Evolutionary conservation across 2,888 invertebrate genomes (phyloP).

Genomic region (Cheilosia soror): DNA sequence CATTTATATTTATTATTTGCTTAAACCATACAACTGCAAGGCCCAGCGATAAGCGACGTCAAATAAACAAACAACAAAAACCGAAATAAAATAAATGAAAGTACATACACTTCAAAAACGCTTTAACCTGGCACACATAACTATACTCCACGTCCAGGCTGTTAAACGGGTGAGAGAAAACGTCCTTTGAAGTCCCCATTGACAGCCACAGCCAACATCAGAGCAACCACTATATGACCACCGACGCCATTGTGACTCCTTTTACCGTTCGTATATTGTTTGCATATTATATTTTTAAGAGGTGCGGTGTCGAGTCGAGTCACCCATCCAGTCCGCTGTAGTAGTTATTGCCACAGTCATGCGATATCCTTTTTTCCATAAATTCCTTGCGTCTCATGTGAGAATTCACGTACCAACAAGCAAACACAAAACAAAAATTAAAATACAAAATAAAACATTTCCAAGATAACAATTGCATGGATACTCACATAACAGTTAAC

Average conservation of each 20-base stretch:
- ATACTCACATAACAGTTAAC: conserved; percentile 70
- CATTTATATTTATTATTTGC: conserved; percentile 51
- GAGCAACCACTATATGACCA: conserved; percentile 6
- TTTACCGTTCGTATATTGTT: conserved; percentile 56
- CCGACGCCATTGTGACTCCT: conserved; percentile 52
- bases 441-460: conserved; percentile 41
- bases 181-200: conserved; percentile 35
- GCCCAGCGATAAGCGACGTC: conserved; percentile 56
- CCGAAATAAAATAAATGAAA: conserved; percentile 48
- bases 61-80: conserved; percentile 41
- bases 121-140: conserved; percentile 35
- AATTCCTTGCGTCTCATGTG: conserved; percentile 71
- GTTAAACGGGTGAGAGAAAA: neutral
- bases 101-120: conserved; percentile 57
- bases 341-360: conserved; percentile 71
- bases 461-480: conserved; percentile 71
- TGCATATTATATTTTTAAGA: conserved; percentile 60
- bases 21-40: conserved; percentile 60
- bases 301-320: conserved; percentile 58
- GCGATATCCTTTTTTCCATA: conserved; percentile 73
- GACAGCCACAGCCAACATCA: conserved; percentile 20
- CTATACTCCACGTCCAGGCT: neutral
- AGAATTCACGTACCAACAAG: conserved; percentile 27
- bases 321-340: conserved; percentile 43
- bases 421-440: neutral